Evolutionary conservation across 30 jellyfish, hydroid and myxozoan genomes (phyloP), one percentile per base, ranked within the genome.

Genomic region (Morbakka virulenta): DNA sequence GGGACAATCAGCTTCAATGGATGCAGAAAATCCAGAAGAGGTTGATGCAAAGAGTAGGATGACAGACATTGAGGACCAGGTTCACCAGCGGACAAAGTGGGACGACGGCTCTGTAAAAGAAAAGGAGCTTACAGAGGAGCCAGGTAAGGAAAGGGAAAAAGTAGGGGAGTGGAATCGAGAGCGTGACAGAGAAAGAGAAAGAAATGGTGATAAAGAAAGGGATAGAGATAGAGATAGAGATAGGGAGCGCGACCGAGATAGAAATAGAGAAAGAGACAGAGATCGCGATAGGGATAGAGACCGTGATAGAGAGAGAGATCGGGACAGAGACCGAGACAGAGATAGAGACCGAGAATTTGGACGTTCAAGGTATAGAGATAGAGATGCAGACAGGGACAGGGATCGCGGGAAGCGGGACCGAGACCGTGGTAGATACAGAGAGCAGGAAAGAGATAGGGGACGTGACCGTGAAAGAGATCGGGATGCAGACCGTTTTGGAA

Each of bases 351-450:
- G 91, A 23, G 29, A 29, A 1, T 51, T 82, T 17, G 73, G 66
- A 14, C 85, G 93, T 33, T 52, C 78, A 65, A 41, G 87, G 50
- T 62, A 74, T 6, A 12, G 66, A 3, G 52, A 23, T 30, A 48
- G 84, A 68, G 84, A 14, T 17, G 34, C 76, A 1, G 48, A 79
- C 13, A 30, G 79, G 23, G 92, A 70, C 23, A 70, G 82, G 64
- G 88, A 62, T 30, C 69, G 96, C 61, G 72, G 95, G n/a, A 75
- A 49, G 20, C 78, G 91, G 14, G 91, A 81, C 23, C 32, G 93
- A 22, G 36, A 32, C 1, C 72, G 93, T 17, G 80, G 66, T n/a
- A 79, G 93, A 26, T 52, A 76, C 79, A 41, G 87, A 49, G 77
- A 74, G 22, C 17, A 22, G 12, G 52, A 23, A 9, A 28, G 84